These are phyloP conservation scores for Prolemur simus DNA, from an alignment of 2,113 vertebrate species.

Conservation along the genomic window DNA sequence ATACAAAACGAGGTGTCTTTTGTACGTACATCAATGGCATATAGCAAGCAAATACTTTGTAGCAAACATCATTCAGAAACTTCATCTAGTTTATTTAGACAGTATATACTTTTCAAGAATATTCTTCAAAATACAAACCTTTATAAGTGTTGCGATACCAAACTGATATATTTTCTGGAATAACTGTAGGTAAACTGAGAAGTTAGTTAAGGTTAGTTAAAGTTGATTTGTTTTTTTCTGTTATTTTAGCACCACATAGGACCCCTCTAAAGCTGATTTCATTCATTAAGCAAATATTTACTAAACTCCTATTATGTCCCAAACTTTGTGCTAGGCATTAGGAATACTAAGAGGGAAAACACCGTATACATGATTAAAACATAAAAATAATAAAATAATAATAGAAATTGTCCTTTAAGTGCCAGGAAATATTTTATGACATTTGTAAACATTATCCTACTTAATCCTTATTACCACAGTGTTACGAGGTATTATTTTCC, in stretches of 20 bases:
- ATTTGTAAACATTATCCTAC: not conserved
- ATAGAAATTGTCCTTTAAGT: not conserved
- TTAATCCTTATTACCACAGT: not conserved
- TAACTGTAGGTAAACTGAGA: not conserved
- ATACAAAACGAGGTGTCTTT: conserved; percentile 2
- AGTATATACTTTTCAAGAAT: not conserved
- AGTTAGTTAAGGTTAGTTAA: not conserved
- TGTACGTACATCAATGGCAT: not conserved
- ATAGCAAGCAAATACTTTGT: not conserved
- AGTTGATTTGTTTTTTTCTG: not conserved
- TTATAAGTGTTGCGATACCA: not conserved
- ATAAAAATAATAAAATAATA: not conserved
- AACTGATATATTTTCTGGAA: not conserved
- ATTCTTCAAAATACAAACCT: not conserved
- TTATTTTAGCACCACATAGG: not conserved
- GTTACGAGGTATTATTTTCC: not conserved
- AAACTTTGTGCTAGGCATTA: not conserved
- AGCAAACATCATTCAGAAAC: conserved; percentile 10
- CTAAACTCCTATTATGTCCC: not conserved
- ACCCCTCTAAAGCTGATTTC: not conserved
- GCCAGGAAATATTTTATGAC: not conserved
- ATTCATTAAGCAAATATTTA: conserved; percentile 18
- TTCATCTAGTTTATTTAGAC: not conserved
- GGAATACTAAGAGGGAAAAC: not conserved
- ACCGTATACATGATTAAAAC: not conserved